Percentiles rank a stretch among this genome's conserved stretches.
These are phyloP conservation scores for Cygnus atratus DNA, from an alignment of 2,113 vertebrate species.

Conservation along the genomic window DNA sequence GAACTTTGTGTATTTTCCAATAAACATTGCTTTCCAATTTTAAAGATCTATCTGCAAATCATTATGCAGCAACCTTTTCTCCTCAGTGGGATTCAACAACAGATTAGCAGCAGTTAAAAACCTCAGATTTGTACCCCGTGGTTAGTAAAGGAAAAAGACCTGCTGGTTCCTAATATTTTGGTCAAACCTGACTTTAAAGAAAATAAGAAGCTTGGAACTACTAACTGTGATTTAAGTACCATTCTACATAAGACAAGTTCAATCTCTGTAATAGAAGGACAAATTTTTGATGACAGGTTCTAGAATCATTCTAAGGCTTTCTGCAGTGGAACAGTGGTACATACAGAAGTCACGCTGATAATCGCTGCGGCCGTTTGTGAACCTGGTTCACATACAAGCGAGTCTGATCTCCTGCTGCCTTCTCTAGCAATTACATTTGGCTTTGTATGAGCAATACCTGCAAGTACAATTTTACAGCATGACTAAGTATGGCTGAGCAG, in stretches of 20 bases:
- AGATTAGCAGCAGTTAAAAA: conserved; percentile 53
- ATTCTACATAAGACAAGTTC: neutral
- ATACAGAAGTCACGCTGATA: neutral
- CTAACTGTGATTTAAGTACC: neutral
- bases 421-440: neutral
- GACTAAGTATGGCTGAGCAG: neutral
- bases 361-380: neutral
- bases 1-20: neutral
- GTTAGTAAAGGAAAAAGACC: conserved; percentile 29
- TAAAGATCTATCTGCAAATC: conserved; percentile 17
- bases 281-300: neutral
- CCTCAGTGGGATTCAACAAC: conserved; percentile 38
- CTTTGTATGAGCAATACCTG: neutral
- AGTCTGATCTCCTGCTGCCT: neutral
- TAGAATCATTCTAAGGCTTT: neutral
- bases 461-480: neutral
- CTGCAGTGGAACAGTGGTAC: neutral
- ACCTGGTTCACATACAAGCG: neutral
- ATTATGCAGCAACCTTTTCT: conserved; percentile 37
- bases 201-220: neutral
- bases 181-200: conserved; percentile 5
- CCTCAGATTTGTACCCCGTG: neutral
- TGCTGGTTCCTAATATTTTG: neutral
- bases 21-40: conserved; percentile 22
- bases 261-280: neutral